Evolutionary conservation across 1,140 invertebrate genomes (phyloP).

Genomic region (Drosophila subobscura): DNA sequence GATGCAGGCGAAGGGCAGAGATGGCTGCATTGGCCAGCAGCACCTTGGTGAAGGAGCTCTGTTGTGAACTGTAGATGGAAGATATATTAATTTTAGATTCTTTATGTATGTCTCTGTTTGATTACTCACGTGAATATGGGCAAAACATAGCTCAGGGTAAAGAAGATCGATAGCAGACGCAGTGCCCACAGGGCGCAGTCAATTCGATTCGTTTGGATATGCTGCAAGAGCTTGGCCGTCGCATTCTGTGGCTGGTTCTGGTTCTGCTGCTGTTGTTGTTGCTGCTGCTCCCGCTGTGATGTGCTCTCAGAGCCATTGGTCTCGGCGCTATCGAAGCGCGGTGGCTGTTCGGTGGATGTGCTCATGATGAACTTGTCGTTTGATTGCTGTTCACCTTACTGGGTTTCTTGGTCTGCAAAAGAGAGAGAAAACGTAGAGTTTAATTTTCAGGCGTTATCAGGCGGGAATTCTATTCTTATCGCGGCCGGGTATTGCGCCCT

Average conservation of each 20-base stretch:
- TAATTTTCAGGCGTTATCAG: slow-evolving; percentile 38
- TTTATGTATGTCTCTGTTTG: no score
- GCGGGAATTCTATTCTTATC: slow-evolving; percentile 25
- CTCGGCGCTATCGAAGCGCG: slow-evolving; percentile 49
- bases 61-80: slow-evolving; percentile 88
- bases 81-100: slow-evolving; percentile 6
- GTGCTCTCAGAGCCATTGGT: slow-evolving; percentile 39
- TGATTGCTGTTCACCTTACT: slow-evolving; percentile 15
- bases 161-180: slow-evolving; percentile 91
- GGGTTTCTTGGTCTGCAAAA: slow-evolving; percentile 34
- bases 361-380: slow-evolving; percentile 55
- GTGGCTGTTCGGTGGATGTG: slow-evolving; percentile 52
- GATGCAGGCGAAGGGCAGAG: slow-evolving; percentile 96
- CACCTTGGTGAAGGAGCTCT: slow-evolving; percentile 95
- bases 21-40: slow-evolving; percentile 96
- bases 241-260: slow-evolving; percentile 77
- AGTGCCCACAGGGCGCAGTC: slow-evolving; percentile 93
- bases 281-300: slow-evolving; percentile 45
- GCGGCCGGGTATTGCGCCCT: background rate
- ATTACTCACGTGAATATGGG: slow-evolving; percentile 92
- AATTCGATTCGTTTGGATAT: slow-evolving; percentile 92
- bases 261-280: slow-evolving; percentile 40
- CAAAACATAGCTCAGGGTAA: slow-evolving; percentile 92
- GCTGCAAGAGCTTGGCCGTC: slow-evolving; percentile 87
- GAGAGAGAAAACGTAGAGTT: slow-evolving; percentile 10